Base-by-base conservation (phyloP, 2,113 vertebrate species). In the Corythornis madagascariensis region DNA sequence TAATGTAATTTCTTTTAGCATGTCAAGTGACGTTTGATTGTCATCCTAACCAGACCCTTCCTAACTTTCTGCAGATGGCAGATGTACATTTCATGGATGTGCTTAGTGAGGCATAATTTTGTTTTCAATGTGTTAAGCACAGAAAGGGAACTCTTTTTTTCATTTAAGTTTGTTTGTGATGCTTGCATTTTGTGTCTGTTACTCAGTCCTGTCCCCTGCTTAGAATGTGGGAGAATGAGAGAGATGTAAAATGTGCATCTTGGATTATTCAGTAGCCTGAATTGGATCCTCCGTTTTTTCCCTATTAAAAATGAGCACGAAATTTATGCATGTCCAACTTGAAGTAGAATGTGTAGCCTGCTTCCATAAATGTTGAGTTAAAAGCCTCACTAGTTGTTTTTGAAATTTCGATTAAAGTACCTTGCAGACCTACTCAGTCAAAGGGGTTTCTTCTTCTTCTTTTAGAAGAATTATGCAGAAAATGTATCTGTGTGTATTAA, bases 1-100 rank as follows among this genome's bases (percentile, higher is more conserved):
- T 95, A 92, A 96, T 97, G 57, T 91, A 53, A 92, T 95, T 94
- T 96, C 92, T 94, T 91, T 96, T 87, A 89, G 98, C 98, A 98
- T 98, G 98, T 96, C 90, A 75, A 79, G 52, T 96, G 89, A 71
- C 88, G 50, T 93, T 96, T 96, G 90, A 85, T 96, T 93, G 77
- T 88, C 87, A 89, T 53, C 87, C 90, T 96, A 97, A 96, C 93
- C 80, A 95, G 71, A 92, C 55, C 79, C 77, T 92, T 92, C 87
- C 95, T 97, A 96, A 97, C 95, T 95, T 96, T 92, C 78, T 97
- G 93, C 93, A 94, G 89, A 88, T 96, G 92, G 77, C 87, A 93
- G 78, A 67, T 53, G 21, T 89, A 88, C 43, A 42, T 88, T 77
- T 96, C 24, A 50, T 96, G 96, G 93, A 52, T 71, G 50, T 89